These are phyloP conservation scores for Fragariocoptes setiger DNA, from an alignment of 1,140 invertebrate genomes.

Conservation along the genomic window DNA sequence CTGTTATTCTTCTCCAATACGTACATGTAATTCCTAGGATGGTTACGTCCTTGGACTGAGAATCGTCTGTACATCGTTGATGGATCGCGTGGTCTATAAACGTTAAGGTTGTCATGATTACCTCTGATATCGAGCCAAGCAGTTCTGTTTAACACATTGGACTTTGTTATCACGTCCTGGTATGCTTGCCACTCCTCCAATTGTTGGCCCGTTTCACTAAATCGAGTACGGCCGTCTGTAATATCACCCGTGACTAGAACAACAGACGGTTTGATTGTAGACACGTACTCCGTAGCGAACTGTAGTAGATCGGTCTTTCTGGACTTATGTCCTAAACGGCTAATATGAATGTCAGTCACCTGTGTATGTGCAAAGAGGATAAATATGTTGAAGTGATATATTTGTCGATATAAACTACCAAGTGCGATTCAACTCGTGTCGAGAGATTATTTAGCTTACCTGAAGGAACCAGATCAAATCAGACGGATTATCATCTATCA, in stretches of 20 bases:
- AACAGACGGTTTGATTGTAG: slow-evolving; percentile 36
- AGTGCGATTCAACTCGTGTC: too few species aligned
- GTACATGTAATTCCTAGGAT: slow-evolving; percentile 42
- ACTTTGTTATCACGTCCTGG: slow-evolving; percentile 31
- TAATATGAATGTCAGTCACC: slow-evolving; percentile 65
- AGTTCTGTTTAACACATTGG: slow-evolving; percentile 30
- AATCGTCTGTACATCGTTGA: slow-evolving; percentile 24
- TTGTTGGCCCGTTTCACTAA: slow-evolving; percentile 44
- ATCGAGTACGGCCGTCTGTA: slow-evolving; percentile 48
- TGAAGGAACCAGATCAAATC: background rate
- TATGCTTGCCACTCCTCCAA: slow-evolving; percentile 56
- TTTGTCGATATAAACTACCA: too few species aligned
- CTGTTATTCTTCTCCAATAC: slow-evolving; percentile 22
- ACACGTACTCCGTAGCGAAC: slow-evolving; percentile 42
- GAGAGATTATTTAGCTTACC: too few species aligned
- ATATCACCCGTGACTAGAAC: slow-evolving; percentile 52
- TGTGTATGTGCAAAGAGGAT: too few species aligned
- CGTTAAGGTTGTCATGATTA: slow-evolving; percentile 84
- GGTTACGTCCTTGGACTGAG: slow-evolving; percentile 35
- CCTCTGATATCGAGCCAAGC: slow-evolving; percentile 66
- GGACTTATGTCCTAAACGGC: slow-evolving; percentile 38
- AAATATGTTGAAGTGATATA: too few species aligned
- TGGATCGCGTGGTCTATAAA: slow-evolving; percentile 15
- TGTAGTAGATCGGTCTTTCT: slow-evolving; percentile 40
- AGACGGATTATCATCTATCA: background rate